Percentiles rank a stretch among this genome's conserved stretches.
Evolutionary conservation across 2,113 vertebrate species (phyloP).

Genomic region (Centropus bengalensis): DNA sequence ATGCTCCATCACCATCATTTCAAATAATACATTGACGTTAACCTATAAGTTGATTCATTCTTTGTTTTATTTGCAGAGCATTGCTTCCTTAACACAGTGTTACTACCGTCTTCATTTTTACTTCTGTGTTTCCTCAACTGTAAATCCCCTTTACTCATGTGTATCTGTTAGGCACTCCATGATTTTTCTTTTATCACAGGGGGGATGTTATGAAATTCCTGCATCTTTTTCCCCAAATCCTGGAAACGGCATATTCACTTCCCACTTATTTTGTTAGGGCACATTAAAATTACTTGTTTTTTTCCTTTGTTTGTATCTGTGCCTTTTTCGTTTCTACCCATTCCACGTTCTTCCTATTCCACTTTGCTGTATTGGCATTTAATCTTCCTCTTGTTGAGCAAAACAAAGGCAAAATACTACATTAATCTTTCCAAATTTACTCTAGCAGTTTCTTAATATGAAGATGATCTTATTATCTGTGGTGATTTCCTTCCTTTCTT

Average conservation of each 20-base stretch:
- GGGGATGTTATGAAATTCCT: neutral
- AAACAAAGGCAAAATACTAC: neutral
- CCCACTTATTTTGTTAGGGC: neutral
- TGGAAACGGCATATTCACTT: neutral
- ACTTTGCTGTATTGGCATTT: neutral
- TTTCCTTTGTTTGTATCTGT: neutral
- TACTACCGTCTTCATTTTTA: neutral
- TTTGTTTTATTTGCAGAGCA: neutral
- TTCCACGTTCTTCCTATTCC: neutral
- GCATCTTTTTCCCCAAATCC: neutral
- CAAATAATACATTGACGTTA: neutral
- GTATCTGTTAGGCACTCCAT: neutral
- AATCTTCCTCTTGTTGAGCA: neutral
- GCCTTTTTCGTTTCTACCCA: neutral
- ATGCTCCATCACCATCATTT: neutral
- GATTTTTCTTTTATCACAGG: neutral
- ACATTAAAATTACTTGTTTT: neutral
- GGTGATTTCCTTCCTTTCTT: slow-evolving; percentile 45
- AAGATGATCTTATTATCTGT: slow-evolving; percentile 22
- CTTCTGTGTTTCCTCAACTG: neutral
- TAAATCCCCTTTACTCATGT: neutral
- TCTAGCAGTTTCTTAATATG: slow-evolving; percentile 9
- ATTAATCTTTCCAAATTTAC: slow-evolving; percentile 30
- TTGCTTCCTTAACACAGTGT: neutral
- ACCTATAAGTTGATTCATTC: neutral